These are phyloP conservation scores for Rhinogobius similis DNA, from an alignment of 2,113 vertebrate genomes.

Conservation along the genomic window DNA sequence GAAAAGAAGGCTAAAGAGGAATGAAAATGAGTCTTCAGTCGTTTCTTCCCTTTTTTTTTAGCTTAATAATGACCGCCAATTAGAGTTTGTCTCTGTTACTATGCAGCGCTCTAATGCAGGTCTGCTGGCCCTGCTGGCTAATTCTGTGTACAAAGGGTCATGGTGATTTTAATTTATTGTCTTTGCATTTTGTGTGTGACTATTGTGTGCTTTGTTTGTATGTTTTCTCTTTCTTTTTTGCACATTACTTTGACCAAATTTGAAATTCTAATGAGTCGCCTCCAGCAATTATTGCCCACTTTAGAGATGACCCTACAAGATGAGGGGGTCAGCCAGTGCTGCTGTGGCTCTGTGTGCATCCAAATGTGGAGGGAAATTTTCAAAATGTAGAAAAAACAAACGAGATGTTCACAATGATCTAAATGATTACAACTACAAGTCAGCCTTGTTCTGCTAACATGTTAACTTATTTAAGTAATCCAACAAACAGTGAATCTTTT, in stretches of 20 bases:
- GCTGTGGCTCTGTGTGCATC: slow-evolving; percentile 63
- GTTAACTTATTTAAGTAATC: slow-evolving; percentile 20
- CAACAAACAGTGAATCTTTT: slow-evolving; percentile 3
- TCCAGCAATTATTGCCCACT: slow-evolving; percentile 78
- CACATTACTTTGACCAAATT: slow-evolving; percentile 71
- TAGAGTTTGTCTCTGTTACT: slow-evolving; percentile 72
- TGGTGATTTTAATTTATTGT: slow-evolving; percentile 65
- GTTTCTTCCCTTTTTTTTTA: slow-evolving; percentile 52
- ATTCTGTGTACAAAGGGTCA: slow-evolving; percentile 78
- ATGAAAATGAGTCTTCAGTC: slow-evolving; percentile 71
- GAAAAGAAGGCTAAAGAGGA: slow-evolving; percentile 64
- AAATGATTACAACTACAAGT: slow-evolving; percentile 59
- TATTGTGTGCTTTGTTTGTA: slow-evolving; percentile 41
- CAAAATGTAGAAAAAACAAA: slow-evolving; percentile 57
- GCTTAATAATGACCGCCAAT: slow-evolving; percentile 79
- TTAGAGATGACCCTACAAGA: slow-evolving; percentile 73
- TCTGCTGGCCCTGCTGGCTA: slow-evolving; percentile 73
- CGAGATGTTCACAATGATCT: slow-evolving; percentile 58
- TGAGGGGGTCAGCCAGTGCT: slow-evolving; percentile 64
- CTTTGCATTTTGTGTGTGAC: slow-evolving; percentile 37
- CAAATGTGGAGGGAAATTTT: slow-evolving; percentile 55
- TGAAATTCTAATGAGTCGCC: slow-evolving; percentile 79
- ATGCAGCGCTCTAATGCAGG: slow-evolving; percentile 68
- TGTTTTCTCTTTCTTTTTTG: slow-evolving; percentile 49
- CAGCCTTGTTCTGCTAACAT: slow-evolving; percentile 35